Evolutionary conservation across 2,888 invertebrate species (phyloP).

Genomic region (Leucophenga maculata): DNA sequence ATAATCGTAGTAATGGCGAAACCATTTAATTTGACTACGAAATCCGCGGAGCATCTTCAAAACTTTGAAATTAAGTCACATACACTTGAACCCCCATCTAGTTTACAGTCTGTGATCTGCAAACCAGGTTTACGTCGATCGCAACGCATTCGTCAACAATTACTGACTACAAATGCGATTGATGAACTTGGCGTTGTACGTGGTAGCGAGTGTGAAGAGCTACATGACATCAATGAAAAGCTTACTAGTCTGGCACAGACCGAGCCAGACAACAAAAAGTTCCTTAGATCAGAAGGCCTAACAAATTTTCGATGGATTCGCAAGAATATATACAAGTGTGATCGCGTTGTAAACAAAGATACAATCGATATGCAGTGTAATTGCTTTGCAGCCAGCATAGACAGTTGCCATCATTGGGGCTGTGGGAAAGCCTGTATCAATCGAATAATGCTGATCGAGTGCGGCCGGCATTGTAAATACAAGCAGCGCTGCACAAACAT

Average conservation of each 20-base stretch:
- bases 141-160: too few relatives aligned
- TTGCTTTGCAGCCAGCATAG: constrained; percentile 92
- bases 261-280: constrained; percentile 67
- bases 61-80: too few relatives aligned
- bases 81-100: too few relatives aligned
- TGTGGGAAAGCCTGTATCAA: constrained; percentile 98
- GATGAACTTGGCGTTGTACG: too few relatives aligned
- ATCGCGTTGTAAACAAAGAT: constrained; percentile 90
- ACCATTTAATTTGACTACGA: too few relatives aligned
- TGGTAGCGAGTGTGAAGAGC: too few relatives aligned
- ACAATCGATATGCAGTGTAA: constrained; percentile 96
- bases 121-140: too few relatives aligned
- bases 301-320: constrained; percentile 85
- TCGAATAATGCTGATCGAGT: constrained; percentile 98
- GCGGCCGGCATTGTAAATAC: constrained; percentile 91
- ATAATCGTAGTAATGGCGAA: too few relatives aligned
- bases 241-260: constrained; percentile 65
- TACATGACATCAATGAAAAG: too few relatives aligned
- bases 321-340: constrained; percentile 89
- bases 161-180: too few relatives aligned
- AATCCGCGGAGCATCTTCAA: too few relatives aligned
- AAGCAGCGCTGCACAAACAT: constrained; percentile 94
- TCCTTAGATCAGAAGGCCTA: constrained; percentile 73
- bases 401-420: constrained; percentile 83
- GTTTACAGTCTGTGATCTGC: too few relatives aligned